Base-by-base conservation (phyloP, 2,797 vertebrate species). In the Parauchenoglanis punctatus region DNA sequence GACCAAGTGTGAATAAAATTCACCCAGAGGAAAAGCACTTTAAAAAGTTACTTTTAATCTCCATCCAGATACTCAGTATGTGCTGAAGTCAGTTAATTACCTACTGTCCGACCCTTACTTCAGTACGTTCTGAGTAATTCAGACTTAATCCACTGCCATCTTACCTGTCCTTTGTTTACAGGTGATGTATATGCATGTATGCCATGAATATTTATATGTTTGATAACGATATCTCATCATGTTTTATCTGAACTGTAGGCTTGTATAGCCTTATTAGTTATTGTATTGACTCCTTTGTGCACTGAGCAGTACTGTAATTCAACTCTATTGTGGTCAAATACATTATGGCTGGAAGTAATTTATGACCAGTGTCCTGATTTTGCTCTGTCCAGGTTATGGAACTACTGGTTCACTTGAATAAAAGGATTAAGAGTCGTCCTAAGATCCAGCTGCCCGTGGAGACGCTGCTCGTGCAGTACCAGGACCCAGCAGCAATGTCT, bases 401-500 rank as follows among this genome's bases (percentile, higher is more conserved):
- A 90, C 90, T 99, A 86, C 93, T 99, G 90, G 98, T 99, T 90
- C 99, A 99, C 89, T 87, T 99, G 90, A 99, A 99, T 93, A 99
- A 99, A 90, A 96, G 99, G 88, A 99, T 99, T 90, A 99, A 99
- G 95, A 99, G 99, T 93, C 94, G 99, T 44, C 98, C 98, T 25
- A 99, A 96, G 95, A 98, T 99, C 91, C 98, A 99, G 76, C 95
- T 99, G n/a, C 98, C 99, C 0, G 98, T 99, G 61, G 99, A 99
- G 94, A 99, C 99, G 0, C 93, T 99, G 75, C 92, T 99, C 89
- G 98, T 99, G 83, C 98, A 99, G 76, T 99, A 99, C 92, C 99
- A 99, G 91, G 99, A 99, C 93, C 98, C 99, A 87, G 96, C 98
- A 58, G 99, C 99, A 0, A 97, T 98, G 52, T 99, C 98, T 83